Conservation (phyloP, 1,140 invertebrate genomes). For the Vanessa atalanta region DNA sequence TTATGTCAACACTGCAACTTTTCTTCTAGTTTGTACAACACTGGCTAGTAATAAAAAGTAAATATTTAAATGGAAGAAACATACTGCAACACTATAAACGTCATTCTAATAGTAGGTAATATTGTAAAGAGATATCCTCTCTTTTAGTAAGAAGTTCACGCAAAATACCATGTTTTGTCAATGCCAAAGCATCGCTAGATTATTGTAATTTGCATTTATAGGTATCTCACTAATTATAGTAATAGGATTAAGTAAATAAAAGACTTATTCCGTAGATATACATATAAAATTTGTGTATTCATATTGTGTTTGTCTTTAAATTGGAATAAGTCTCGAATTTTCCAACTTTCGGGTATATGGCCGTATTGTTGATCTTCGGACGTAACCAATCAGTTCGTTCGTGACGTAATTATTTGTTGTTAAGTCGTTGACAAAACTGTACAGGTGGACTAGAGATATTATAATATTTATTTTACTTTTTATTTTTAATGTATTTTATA, state of each 20-base stretch:
- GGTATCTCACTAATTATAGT: constrained; percentile 78
- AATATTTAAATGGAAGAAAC: constrained; percentile 3
- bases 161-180: constrained; percentile 78
- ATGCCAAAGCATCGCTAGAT: constrained; percentile 82
- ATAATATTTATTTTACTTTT: constrained; percentile 2
- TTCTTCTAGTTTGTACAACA: constrained; percentile 3
- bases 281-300: constrained; percentile 60
- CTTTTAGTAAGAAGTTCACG: constrained; percentile 32
- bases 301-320: constrained; percentile 68
- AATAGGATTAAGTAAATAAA: constrained; percentile 74
- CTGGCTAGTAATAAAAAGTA: constrained; percentile 6
- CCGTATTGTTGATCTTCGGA: constrained; percentile 23
- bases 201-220: constrained; percentile 81
- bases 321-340: constrained; percentile 72
- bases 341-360: constrained; percentile 33
- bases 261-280: constrained; percentile 74
- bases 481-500: constrained; percentile 3
- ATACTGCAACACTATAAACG: constrained; percentile 4
- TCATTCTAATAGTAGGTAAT: constrained; percentile 8
- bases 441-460: constrained; percentile 14
- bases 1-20: background rate
- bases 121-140: constrained; percentile 1
- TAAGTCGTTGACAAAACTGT: constrained; percentile 27
- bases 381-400: constrained; percentile 5
- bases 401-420: constrained; percentile 42